Base-by-base conservation (phyloP, 2,888 invertebrate genomes). In the Morpho deidamia region DNA sequence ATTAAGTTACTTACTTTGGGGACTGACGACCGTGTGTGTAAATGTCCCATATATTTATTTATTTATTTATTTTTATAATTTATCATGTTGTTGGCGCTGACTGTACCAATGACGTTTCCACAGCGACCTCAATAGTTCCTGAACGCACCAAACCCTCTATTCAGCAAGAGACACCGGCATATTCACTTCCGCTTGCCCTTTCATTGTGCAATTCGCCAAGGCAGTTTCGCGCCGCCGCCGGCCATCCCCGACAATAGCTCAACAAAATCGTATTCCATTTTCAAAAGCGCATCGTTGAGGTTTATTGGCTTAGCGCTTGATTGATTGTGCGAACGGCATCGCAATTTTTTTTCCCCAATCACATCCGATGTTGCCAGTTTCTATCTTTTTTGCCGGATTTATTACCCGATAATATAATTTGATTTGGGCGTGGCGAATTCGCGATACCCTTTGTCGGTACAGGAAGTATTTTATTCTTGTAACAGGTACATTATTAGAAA, bases 271-370 rank as follows among this genome's bases (percentile, higher is more conserved):
- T 81, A 86, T 86, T 81, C 81, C 69, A 71, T 74, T 86, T 86
- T 86, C 85, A 89, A 88, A 89, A 87, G 89, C 81, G 83, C 88
- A 88, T 88, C 89, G 88, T 86, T 88, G 88, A 89, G 89, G 89
- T 89, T 89, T 89, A 89, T 89, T 89, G 89, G 89, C 89, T 89
- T 87, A 89, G 87, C 84, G 86, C 84, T 84, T 88, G 89, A 89
- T 89, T 86, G 89, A 89, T 89, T 88, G 88, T 85, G 86, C 85
- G 87, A 87, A 87, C 77, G 65, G 71, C 69, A 75, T 71, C 71
- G 74, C 76, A 65, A 71, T 70, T 76, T 79, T 76, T 68, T 68
- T 67, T 53, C 52, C 45, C 53, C 48, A 58, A 61, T 56, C 57
- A 51, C 56, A 56, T 61, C 55, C 60, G 56, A 68, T 72, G 72